Conservation (phyloP, 2,888 invertebrate genomes). For the Ischnura elegans region DNA sequence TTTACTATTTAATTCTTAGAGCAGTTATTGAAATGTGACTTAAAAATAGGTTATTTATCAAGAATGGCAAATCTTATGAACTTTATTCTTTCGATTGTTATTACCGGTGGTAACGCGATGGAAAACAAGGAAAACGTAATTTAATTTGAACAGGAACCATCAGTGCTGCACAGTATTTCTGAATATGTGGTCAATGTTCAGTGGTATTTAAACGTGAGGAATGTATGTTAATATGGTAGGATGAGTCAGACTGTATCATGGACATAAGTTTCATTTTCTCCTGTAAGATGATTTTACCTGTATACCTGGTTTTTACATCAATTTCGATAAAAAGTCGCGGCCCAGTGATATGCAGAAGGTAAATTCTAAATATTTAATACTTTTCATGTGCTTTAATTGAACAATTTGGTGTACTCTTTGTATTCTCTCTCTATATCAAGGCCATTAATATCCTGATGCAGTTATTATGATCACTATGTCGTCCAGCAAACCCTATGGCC, state of each 20-base stretch:
- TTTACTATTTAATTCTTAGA: background rate
- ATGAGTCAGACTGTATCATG: background rate
- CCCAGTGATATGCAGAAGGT: background rate
- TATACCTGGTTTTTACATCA: background rate
- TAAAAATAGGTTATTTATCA: background rate
- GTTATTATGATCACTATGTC: constrained; percentile 29
- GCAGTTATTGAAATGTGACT: background rate
- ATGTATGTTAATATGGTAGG: too few species aligned
- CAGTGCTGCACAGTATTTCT: background rate
- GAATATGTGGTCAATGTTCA: background rate
- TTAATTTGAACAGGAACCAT: background rate
- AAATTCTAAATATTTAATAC: background rate
- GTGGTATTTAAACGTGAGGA: background rate
- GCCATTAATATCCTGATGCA: constrained; percentile 1
- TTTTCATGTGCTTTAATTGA: background rate
- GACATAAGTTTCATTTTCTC: background rate
- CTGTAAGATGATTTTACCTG: background rate
- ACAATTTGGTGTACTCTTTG: background rate
- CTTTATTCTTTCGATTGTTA: background rate
- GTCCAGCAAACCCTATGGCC: constrained; percentile 32
- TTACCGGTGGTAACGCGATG: background rate
- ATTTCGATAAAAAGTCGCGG: background rate
- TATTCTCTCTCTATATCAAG: background rate
- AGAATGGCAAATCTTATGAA: too few species aligned
- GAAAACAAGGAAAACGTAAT: background rate